These are phyloP conservation scores for Magallana ariakensis DNA, from an alignment of 1,140 invertebrate genomes.

Conservation along the genomic window DNA sequence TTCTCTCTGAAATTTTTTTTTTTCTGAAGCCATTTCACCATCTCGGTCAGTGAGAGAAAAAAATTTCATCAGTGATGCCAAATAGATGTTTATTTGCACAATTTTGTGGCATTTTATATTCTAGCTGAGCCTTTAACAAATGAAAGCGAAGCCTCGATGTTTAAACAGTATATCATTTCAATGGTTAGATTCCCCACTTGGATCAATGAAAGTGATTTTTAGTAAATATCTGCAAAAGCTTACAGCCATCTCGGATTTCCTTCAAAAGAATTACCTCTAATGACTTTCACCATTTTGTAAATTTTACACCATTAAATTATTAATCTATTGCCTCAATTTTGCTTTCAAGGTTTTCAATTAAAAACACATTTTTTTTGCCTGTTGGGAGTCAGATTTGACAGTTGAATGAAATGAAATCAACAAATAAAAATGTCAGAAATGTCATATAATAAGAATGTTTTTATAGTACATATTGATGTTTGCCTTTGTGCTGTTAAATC, in stretches of 20 bases:
- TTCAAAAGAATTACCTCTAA: constrained; percentile 4
- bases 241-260: background rate
- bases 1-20: too few relatives aligned
- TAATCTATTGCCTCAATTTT: constrained; percentile 21
- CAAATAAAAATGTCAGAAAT: background rate
- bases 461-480: constrained; percentile 15
- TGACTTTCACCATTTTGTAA: constrained; percentile 37
- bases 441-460: constrained; percentile 8
- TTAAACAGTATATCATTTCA: constrained; percentile 1
- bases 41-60: background rate
- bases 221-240: constrained; percentile 16
- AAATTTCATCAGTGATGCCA: background rate
- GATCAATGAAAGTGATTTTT: background rate
- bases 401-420: constrained; percentile 26
- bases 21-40: too few relatives aligned
- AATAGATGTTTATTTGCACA: background rate
- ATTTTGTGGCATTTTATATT: background rate
- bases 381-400: constrained; percentile 26
- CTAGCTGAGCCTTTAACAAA: background rate
- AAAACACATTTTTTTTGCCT: constrained; percentile 28
- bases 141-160: background rate
- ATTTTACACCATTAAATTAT: constrained; percentile 9
- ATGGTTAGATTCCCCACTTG: background rate
- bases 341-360: constrained; percentile 28
- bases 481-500: background rate